Conservation (phyloP, 1,140 invertebrate species). For the Caerostris extrusa region DNA sequence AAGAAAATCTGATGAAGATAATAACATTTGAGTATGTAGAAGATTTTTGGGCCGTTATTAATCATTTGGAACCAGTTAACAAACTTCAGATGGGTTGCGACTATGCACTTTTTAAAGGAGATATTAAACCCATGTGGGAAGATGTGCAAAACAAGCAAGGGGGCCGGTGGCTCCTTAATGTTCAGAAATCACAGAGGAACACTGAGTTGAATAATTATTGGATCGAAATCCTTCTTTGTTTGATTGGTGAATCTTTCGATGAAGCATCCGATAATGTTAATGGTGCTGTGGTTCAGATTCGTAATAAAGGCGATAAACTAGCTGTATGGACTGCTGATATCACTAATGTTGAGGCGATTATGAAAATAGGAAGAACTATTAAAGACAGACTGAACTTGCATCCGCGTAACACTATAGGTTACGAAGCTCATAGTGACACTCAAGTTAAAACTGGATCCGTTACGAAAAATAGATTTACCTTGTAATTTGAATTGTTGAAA, state of each 20-base stretch:
- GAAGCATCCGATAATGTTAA: slow-evolving; percentile 94
- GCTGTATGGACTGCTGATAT: slow-evolving; percentile 96
- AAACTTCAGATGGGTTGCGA: slow-evolving; percentile 94
- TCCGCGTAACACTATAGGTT: slow-evolving; percentile 41
- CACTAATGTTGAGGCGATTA: slow-evolving; percentile 87
- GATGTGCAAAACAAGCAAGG: slow-evolving; percentile 94
- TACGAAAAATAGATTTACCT: slow-evolving; percentile 54
- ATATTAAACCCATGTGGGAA: slow-evolving; percentile 99
- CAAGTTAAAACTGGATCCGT: slow-evolving; percentile 61
- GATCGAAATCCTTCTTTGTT: slow-evolving; percentile 96
- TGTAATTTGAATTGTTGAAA: slow-evolving; percentile 30
- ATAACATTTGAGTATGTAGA: slow-evolving; percentile 97
- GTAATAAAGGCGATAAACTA: slow-evolving; percentile 95
- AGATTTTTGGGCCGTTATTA: slow-evolving; percentile 99
- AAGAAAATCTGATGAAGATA: slow-evolving; percentile 96
- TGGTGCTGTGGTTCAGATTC: slow-evolving; percentile 96
- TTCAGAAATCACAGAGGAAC: slow-evolving; percentile 90
- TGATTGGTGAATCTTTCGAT: slow-evolving; percentile 98
- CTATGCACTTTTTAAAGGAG: slow-evolving; percentile 97
- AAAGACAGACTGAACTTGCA: slow-evolving; percentile 70
- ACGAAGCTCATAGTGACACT: slow-evolving; percentile 66
- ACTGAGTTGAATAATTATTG: slow-evolving; percentile 95
- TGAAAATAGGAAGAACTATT: slow-evolving; percentile 82
- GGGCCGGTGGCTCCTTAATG: slow-evolving; percentile 96
- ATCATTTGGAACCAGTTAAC: slow-evolving; percentile 96